Evolutionary conservation across 92 coral and sea anemone genomes (phyloP).

Genomic region (Zoanthus solanderi): DNA sequence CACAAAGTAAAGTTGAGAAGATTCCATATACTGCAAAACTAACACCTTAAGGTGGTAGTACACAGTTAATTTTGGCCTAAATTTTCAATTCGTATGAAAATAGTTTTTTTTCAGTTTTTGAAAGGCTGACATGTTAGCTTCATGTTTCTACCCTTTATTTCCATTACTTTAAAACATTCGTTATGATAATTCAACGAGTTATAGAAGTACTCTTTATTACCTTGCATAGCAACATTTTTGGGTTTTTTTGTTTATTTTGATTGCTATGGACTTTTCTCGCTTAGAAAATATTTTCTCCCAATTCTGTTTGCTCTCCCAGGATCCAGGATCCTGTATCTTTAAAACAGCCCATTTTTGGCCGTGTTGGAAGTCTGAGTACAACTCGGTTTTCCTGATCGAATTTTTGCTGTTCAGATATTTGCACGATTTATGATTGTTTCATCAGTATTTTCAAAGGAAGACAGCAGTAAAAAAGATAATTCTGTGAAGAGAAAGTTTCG

Average conservation of each 20-base stretch:
- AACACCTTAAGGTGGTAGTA: no score
- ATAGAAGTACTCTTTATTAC: no score
- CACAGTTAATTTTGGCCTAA: no score
- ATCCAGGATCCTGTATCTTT: background rate
- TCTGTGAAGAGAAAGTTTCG: conserved; percentile 40
- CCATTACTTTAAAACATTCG: no score
- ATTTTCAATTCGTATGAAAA: no score
- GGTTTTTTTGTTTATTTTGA: background rate
- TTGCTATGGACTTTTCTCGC: conserved; percentile 4
- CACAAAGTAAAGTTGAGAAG: no score
- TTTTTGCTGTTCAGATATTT: background rate
- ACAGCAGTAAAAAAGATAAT: conserved; percentile 29
- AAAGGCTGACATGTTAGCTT: no score
- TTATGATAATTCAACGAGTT: no score
- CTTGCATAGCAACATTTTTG: background rate
- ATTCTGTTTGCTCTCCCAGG: background rate
- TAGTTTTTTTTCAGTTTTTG: no score
- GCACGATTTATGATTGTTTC: background rate
- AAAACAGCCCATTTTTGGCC: conserved; percentile 8
- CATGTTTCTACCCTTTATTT: no score
- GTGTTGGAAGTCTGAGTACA: background rate
- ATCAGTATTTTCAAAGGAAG: conserved; percentile 4
- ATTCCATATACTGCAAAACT: no score
- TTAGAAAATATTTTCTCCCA: background rate
- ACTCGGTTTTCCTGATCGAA: background rate